These are phyloP conservation scores for Euthynnus affinis DNA, from an alignment of 2,797 vertebrate genomes.

Conservation along the genomic window DNA sequence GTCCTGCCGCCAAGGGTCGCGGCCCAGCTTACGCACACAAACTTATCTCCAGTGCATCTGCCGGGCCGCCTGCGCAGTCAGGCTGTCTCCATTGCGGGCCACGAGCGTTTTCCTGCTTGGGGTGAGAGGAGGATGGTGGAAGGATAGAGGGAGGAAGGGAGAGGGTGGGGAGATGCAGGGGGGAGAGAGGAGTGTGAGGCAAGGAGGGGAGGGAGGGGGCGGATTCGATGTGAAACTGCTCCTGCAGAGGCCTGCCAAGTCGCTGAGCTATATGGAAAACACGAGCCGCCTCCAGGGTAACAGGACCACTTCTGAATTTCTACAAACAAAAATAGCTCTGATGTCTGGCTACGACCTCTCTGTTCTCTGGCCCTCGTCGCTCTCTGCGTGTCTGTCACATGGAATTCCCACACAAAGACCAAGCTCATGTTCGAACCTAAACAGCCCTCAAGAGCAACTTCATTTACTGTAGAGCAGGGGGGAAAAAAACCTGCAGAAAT, in stretches of 20 bases:
- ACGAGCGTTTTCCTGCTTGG: constrained; percentile 92
- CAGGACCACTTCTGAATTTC: constrained; percentile 85
- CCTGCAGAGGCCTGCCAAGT: constrained; percentile 87
- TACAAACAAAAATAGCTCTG: constrained; percentile 85
- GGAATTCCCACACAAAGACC: constrained; percentile 80
- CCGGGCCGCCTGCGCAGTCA: constrained; percentile 96
- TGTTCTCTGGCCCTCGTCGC: constrained; percentile 72
- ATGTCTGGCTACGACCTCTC: constrained; percentile 75
- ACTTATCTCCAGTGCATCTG: constrained; percentile 98
- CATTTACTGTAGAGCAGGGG: constrained; percentile 59
- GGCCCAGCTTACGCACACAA: constrained; percentile 98
- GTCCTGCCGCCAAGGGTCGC: constrained; percentile 97
- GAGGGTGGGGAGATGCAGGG: constrained; percentile 51
- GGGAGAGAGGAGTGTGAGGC: constrained; percentile 46
- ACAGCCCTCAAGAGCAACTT: constrained; percentile 62
- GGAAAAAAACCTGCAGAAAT: constrained; percentile 57
- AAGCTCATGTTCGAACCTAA: constrained; percentile 67
- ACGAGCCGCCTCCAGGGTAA: constrained; percentile 86
- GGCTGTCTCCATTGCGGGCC: constrained; percentile 95
- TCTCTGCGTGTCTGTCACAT: constrained; percentile 71
- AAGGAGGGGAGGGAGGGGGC: constrained; percentile 53
- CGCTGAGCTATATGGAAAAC: constrained; percentile 89
- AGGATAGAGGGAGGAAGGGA: constrained; percentile 65
- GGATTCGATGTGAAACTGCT: constrained; percentile 85
- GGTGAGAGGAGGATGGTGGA: constrained; percentile 66